phyloP scores from a whole-genome alignment of 2,113 vertebrate species.

The Meles meles region DNA sequence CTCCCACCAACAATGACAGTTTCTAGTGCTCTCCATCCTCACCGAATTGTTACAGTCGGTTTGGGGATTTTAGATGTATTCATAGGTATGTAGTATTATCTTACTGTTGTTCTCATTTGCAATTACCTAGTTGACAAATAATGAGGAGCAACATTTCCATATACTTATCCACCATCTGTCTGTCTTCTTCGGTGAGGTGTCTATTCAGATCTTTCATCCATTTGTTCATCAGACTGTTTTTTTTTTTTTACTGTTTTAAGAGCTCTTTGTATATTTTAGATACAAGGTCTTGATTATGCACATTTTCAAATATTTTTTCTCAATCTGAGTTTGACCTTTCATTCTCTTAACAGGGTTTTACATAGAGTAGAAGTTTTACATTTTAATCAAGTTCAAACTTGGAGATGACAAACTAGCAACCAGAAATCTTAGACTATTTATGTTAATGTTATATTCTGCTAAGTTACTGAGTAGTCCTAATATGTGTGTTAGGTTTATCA shows the following conservation, averaged over 20 bases:
- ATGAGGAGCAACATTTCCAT: not conserved
- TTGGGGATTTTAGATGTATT: not conserved
- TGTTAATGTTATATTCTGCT: not conserved
- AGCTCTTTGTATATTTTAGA: not conserved
- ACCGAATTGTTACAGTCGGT: not conserved
- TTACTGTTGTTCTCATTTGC: not conserved
- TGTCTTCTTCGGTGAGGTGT: not conserved
- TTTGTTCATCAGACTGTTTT: not conserved
- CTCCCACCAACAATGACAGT: not conserved
- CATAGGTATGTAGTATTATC: not conserved
- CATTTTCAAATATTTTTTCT: not conserved
- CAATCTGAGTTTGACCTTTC: not conserved
- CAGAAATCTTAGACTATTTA: not conserved
- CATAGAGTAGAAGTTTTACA: not conserved
- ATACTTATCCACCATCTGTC: not conserved
- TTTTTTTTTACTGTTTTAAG: not conserved
- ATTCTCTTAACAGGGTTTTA: not conserved
- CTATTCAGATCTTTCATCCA: not conserved
- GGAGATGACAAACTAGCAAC: not conserved
- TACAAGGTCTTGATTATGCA: not conserved
- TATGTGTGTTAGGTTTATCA: not conserved
- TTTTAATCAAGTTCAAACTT: not conserved
- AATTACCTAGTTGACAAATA: not conserved
- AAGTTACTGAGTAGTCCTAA: not conserved
- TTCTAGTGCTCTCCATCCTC: not conserved